phyloP scores from a whole-genome alignment of 1,140 invertebrate species.

The Conus betulinus region DNA sequence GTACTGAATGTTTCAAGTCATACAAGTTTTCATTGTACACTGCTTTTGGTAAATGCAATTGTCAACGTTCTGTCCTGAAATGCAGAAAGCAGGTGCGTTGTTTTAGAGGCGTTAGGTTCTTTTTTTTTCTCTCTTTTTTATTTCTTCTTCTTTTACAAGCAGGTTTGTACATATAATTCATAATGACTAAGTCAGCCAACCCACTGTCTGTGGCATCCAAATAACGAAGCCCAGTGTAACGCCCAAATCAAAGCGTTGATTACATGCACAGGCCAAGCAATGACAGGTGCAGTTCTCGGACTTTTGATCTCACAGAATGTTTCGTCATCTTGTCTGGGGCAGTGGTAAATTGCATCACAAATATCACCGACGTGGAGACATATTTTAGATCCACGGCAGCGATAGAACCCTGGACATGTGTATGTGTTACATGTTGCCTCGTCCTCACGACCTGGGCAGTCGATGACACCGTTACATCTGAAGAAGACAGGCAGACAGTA shows the following conservation, averaged over 20 bases:
- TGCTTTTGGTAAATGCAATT: no score
- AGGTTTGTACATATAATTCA: no score
- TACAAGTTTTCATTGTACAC: no score
- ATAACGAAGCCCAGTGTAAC: neutral
- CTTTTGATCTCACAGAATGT: neutral
- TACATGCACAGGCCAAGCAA: neutral
- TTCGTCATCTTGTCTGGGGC: neutral
- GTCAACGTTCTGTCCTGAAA: no score
- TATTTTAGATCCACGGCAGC: neutral
- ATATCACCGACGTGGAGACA: neutral
- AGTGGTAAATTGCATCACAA: neutral
- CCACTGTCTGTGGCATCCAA: neutral
- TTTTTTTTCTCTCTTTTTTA: no score
- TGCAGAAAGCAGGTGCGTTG: no score
- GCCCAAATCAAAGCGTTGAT: neutral
- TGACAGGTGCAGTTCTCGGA: neutral
- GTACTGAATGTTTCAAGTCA: no score
- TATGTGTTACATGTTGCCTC: neutral
- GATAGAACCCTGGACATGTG: neutral
- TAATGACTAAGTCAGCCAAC: neutral
- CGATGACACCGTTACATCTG: neutral
- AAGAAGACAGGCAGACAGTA: neutral
- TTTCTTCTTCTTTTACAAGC: no score
- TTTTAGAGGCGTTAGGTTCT: no score
- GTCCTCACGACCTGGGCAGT: neutral